Percentiles rank a stretch among this genome's conserved stretches.
Conservation (phyloP, 35 echinoderm and acorn worm species). For the Strongylocentrotus purpuratus region DNA sequence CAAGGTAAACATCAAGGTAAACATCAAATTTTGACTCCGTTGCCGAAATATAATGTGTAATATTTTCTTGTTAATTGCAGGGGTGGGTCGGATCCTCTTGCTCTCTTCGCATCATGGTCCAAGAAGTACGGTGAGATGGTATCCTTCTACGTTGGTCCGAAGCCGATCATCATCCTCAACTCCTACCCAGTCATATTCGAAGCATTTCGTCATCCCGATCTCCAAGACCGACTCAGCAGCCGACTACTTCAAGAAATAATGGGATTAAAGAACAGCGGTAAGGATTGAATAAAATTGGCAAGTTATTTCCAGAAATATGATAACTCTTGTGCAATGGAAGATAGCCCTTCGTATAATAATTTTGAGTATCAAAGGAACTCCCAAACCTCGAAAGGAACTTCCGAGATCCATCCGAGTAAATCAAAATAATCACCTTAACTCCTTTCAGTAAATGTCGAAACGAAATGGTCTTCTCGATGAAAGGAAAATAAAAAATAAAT, state of each 20-base stretch:
- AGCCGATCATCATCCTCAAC: slow-evolving; percentile 72
- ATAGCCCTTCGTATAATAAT: not conserved
- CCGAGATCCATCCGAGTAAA: too few relatives aligned
- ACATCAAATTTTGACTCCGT: too few relatives aligned
- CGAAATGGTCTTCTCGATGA: too few relatives aligned
- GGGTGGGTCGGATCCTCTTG: not conserved
- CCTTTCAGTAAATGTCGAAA: too few relatives aligned
- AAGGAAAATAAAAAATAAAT: too few relatives aligned
- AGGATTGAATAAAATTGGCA: not conserved
- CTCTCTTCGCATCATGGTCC: not conserved
- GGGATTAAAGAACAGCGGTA: slow-evolving; percentile 61
- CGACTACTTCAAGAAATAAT: slow-evolving; percentile 46
- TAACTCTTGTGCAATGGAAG: not conserved
- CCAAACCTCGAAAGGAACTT: too few relatives aligned
- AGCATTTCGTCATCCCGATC: slow-evolving; percentile 68
- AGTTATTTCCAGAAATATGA: not conserved
- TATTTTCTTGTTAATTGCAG: not conserved
- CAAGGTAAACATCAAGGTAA: too few relatives aligned
- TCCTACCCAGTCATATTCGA: slow-evolving; percentile 67
- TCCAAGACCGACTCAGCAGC: slow-evolving; percentile 57
- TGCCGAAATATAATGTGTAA: not conserved
- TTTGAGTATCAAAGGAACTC: too few relatives aligned
- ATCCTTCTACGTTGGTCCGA: slow-evolving; percentile 27
- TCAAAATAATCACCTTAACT: too few relatives aligned
- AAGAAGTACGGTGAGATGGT: slow-evolving; percentile 40